These are phyloP conservation scores for Pithys albifrons DNA, from an alignment of 2,113 vertebrate species.

Conservation along the genomic window DNA sequence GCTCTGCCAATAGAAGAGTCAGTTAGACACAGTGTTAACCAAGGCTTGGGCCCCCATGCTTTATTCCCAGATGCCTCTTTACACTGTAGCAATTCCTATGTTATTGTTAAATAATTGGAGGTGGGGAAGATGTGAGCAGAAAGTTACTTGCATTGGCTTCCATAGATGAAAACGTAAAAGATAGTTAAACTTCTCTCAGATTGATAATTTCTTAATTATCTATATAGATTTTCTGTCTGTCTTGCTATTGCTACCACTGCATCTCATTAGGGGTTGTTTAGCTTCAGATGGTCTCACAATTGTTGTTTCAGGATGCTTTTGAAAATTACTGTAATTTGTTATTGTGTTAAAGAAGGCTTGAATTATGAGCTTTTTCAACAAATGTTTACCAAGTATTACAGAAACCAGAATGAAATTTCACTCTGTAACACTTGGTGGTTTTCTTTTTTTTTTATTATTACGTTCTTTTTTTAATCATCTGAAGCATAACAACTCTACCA, in stretches of 20 bases:
- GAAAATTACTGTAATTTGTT: slow-evolving; percentile 68
- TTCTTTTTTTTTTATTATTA: background rate
- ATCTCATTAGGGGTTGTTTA: slow-evolving; percentile 63
- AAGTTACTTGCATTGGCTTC: slow-evolving; percentile 1
- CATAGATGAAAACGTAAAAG: background rate
- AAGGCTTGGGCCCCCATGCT: background rate
- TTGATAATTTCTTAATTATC: slow-evolving; percentile 69
- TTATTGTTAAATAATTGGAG: slow-evolving; percentile 31
- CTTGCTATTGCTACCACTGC: slow-evolving; percentile 38
- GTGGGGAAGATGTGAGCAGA: background rate
- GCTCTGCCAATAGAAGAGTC: slow-evolving; percentile 40
- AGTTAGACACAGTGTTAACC: slow-evolving; percentile 33
- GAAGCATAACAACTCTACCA: background rate
- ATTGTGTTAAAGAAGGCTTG: slow-evolving; percentile 30
- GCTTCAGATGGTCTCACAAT: slow-evolving; percentile 37
- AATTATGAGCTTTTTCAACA: slow-evolving; percentile 39
- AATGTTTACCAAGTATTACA: slow-evolving; percentile 6
- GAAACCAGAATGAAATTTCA: slow-evolving; percentile 23
- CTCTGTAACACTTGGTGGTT: background rate
- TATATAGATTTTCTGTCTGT: slow-evolving; percentile 64
- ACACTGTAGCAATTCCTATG: background rate
- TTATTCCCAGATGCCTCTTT: slow-evolving; percentile 38
- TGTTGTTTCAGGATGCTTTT: slow-evolving; percentile 42
- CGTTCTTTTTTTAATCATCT: background rate
- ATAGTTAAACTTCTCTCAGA: slow-evolving; percentile 41